Percentiles rank a stretch among this genome's conserved stretches.
Evolutionary conservation across 2,888 invertebrate genomes (phyloP).

Genomic region (Dasysyrphus tricinctus): DNA sequence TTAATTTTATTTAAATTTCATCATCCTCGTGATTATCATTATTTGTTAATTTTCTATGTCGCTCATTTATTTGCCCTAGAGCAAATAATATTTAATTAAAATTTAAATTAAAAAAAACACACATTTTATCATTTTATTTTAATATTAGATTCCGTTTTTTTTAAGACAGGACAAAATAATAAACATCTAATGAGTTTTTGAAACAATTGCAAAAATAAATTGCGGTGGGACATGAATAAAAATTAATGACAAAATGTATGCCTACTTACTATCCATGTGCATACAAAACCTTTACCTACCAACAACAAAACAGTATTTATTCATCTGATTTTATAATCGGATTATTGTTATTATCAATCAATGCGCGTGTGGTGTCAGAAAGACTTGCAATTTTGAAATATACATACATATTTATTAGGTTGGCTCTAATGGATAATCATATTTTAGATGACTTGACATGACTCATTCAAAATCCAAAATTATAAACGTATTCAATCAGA

Average conservation of each 20-base stretch:
- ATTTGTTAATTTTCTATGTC: neutral
- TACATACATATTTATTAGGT: slow-evolving; percentile 10
- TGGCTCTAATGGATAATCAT: slow-evolving; percentile 7
- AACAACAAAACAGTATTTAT: neutral
- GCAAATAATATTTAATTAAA: slow-evolving; percentile 33
- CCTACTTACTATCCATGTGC: too few species aligned
- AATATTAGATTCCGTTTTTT: neutral
- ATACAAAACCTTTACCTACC: neutral
- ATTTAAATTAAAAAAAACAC: slow-evolving; percentile 7
- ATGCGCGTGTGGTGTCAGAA: slow-evolving; percentile 28
- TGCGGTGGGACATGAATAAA: slow-evolving; percentile 20
- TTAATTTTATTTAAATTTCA: slow-evolving; percentile 32
- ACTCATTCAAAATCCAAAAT: slow-evolving; percentile 17
- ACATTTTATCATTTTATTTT: slow-evolving; percentile 7
- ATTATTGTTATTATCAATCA: slow-evolving; percentile 54
- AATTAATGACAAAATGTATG: slow-evolving; percentile 39
- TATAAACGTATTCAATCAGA: slow-evolving; percentile 4
- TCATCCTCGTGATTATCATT: slow-evolving; percentile 5
- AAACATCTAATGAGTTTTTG: slow-evolving; percentile 47
- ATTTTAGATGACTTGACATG: slow-evolving; percentile 37
- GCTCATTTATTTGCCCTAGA: neutral
- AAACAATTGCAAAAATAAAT: slow-evolving; percentile 42
- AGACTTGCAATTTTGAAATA: slow-evolving; percentile 44
- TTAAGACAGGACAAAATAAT: neutral
- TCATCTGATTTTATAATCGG: slow-evolving; percentile 34